A percentile compares a stretch with the other conserved stretches of the same genome.
Conservation (phyloP, 2,113 vertebrate genomes). For the Regulus satrapa region DNA sequence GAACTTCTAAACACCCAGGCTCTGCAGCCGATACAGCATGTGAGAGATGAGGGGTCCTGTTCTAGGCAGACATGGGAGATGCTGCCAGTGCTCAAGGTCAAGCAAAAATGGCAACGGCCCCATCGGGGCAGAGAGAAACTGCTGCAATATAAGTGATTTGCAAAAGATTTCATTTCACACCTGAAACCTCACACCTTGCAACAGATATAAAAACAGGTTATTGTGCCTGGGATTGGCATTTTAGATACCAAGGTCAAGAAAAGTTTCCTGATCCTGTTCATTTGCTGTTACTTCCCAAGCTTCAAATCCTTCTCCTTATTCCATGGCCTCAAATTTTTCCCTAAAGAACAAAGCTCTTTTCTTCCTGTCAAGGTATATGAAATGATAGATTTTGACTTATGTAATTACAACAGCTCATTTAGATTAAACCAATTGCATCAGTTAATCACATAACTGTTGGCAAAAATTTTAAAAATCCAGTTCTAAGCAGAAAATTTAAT, state of each 20-base stretch:
- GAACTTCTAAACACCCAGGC: neutral
- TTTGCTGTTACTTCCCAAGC: neutral
- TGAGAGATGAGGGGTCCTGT: neutral
- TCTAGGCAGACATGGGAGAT: neutral
- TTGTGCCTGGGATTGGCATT: neutral
- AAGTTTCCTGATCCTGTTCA: neutral
- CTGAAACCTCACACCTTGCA: neutral
- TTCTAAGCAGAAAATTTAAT: neutral
- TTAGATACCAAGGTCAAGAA: neutral
- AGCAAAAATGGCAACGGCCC: neutral
- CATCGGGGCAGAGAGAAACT: neutral
- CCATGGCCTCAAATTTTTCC: neutral
- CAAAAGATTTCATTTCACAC: neutral
- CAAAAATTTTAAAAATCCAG: neutral
- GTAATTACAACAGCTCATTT: neutral
- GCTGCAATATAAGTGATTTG: neutral
- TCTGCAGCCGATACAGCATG: neutral
- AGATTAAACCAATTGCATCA: neutral
- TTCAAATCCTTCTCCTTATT: neutral
- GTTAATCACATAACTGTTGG: neutral
- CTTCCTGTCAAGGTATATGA: neutral
- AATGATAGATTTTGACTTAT: neutral
- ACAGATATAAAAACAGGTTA: neutral
- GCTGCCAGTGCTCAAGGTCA: neutral
- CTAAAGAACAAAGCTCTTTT: neutral